Evolutionary conservation across 2,888 invertebrate species (phyloP).

Genomic region (Oligia fasciuncula): DNA sequence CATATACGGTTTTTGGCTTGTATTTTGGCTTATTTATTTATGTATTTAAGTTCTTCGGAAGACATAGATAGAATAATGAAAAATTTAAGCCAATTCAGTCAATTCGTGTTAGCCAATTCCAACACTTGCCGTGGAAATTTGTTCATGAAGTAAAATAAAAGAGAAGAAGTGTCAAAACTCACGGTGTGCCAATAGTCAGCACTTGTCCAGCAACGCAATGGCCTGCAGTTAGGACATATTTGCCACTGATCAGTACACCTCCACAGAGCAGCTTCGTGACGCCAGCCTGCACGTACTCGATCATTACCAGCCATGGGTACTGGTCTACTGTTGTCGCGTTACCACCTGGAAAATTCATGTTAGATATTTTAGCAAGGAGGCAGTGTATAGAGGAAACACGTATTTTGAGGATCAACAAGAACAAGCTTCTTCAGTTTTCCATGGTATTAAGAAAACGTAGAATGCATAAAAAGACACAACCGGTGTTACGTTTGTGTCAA

Average conservation of each 20-base stretch:
- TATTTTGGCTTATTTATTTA: not conserved
- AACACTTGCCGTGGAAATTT: not conserved
- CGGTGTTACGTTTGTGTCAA: not conserved
- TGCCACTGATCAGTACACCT: conserved; percentile 87
- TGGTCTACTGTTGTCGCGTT: conserved; percentile 84
- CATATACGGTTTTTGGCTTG: not conserved
- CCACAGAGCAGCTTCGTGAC: conserved; percentile 74
- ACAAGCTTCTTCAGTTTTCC: not conserved
- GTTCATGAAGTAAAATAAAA: not conserved
- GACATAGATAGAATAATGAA: not conserved
- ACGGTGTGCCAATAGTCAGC: conserved; percentile 82
- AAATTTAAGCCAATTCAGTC: not conserved
- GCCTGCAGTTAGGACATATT: conserved; percentile 89
- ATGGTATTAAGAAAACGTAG: not conserved
- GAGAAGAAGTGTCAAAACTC: conserved; percentile 67
- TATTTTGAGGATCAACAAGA: not conserved
- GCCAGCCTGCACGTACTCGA: conserved; percentile 79
- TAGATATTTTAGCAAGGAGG: not conserved
- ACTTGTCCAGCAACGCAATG: conserved; percentile 87
- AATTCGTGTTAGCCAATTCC: too few species aligned
- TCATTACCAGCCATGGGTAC: conserved; percentile 90
- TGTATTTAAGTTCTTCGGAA: not conserved
- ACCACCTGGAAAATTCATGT: conserved; percentile 70
- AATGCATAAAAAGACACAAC: not conserved
- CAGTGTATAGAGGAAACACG: not conserved